A percentile compares a stretch with the other conserved stretches of the same genome.
Conservation (phyloP, 2,797 vertebrate species). For the Emydoidea blandingii region DNA sequence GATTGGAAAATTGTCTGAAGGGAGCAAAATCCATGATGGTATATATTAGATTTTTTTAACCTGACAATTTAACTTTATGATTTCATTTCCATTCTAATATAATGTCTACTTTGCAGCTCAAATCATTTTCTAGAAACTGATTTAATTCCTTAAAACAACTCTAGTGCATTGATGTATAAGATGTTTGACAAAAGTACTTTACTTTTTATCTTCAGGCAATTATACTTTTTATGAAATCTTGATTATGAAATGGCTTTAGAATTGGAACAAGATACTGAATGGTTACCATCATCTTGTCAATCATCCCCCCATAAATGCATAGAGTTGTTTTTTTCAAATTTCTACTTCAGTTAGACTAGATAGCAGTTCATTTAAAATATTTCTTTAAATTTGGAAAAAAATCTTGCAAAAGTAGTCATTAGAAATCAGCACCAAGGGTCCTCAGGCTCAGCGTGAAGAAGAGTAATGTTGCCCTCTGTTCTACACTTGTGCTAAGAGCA, state of each 20-base stretch:
- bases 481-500: background rate
- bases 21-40: background rate
- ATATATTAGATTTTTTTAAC: slow-evolving; percentile 22
- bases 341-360: background rate
- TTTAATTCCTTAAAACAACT: slow-evolving; percentile 43
- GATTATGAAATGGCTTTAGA: slow-evolving; percentile 4
- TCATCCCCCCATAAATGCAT: background rate
- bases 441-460: too few species aligned
- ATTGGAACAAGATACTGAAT: background rate
- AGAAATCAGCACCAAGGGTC: background rate
- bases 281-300: background rate
- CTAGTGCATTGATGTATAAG: background rate
- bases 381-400: background rate
- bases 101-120: slow-evolving; percentile 24
- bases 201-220: slow-evolving; percentile 7
- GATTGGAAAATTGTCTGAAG: slow-evolving; percentile 26
- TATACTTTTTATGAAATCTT: background rate
- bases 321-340: slow-evolving; percentile 4
- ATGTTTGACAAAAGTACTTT: slow-evolving; percentile 16
- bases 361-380: background rate
- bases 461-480: background rate
- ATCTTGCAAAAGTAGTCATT: accelerated
- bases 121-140: slow-evolving; percentile 34
- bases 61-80: slow-evolving; percentile 32
- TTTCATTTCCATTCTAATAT: slow-evolving; percentile 43